Evolutionary conservation across 2,797 vertebrate species (phyloP).

Genomic region (Taeniopygia guttata): DNA sequence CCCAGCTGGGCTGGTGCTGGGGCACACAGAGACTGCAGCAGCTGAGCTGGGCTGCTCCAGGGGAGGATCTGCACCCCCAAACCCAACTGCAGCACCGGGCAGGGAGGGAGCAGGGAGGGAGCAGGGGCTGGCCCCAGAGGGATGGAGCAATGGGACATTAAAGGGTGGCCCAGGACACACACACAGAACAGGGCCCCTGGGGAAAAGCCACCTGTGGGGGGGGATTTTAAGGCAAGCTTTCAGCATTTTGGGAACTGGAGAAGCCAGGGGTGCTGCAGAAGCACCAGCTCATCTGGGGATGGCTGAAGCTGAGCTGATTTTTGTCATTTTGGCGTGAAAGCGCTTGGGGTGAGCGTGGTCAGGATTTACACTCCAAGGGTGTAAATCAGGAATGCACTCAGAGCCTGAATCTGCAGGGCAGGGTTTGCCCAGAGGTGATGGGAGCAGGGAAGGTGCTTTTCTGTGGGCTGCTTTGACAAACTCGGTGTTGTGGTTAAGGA

Average conservation of each 20-base stretch:
- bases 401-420: rapidly evolving
- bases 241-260: background rate
- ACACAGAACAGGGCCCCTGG: background rate
- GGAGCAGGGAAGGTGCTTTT: background rate
- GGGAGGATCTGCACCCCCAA: background rate
- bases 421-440: background rate
- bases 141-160: background rate
- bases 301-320: background rate
- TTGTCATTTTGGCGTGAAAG: background rate
- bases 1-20: background rate
- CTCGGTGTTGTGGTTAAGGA: background rate
- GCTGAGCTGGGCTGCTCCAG: rapidly evolving
- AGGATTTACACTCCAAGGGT: rapidly evolving
- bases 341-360: rapidly evolving
- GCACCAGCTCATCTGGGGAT: background rate
- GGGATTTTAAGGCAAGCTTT: background rate
- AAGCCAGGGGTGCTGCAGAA: background rate
- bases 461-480: background rate
- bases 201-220: background rate
- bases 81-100: background rate
- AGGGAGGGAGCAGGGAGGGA: background rate
- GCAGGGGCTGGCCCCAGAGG: background rate
- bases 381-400: background rate
- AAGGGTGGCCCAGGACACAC: background rate
- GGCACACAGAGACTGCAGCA: background rate